phyloP scores from a whole-genome alignment of 2,113 vertebrate genomes.

The Syngnathoides biaculeatus region DNA sequence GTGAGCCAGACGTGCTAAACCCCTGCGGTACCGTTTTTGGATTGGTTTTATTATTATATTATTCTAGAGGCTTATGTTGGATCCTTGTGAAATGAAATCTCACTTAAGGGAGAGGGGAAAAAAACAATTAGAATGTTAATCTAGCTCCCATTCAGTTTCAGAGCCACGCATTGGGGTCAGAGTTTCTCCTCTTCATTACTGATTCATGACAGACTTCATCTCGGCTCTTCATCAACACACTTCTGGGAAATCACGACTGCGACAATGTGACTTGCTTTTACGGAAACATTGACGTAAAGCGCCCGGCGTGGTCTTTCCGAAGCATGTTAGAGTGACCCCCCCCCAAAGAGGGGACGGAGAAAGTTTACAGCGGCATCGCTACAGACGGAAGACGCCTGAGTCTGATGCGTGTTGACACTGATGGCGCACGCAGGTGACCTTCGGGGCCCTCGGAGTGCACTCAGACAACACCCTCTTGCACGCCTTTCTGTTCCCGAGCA shows the following conservation, averaged over 20 bases:
- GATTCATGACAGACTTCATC: conserved; percentile 57
- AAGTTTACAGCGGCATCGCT: background rate
- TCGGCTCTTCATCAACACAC: conserved; percentile 16
- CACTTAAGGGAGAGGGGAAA: background rate
- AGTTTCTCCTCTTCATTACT: conserved; percentile 59
- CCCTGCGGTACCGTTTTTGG: too few species aligned
- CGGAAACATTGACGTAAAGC: background rate
- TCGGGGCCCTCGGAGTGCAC: conserved; percentile 71
- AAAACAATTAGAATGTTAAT: background rate
- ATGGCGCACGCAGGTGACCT: conserved; percentile 73
- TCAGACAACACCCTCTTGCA: conserved; percentile 72
- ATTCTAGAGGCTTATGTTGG: too few species aligned
- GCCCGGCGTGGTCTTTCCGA: background rate
- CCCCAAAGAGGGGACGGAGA: background rate
- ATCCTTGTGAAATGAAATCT: background rate
- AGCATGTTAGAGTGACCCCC: background rate
- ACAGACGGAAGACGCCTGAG: conserved; percentile 36
- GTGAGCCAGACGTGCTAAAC: too few species aligned
- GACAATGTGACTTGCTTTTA: conserved; percentile 4
- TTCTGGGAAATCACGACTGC: conserved; percentile 11
- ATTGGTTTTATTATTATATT: too few species aligned
- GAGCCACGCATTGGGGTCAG: background rate
- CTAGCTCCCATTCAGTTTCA: background rate
- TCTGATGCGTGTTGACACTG: conserved; percentile 71
- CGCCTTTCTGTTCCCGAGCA: conserved; percentile 72